Base-by-base conservation (phyloP, 2,888 invertebrate species). In the Papilio protenor region DNA sequence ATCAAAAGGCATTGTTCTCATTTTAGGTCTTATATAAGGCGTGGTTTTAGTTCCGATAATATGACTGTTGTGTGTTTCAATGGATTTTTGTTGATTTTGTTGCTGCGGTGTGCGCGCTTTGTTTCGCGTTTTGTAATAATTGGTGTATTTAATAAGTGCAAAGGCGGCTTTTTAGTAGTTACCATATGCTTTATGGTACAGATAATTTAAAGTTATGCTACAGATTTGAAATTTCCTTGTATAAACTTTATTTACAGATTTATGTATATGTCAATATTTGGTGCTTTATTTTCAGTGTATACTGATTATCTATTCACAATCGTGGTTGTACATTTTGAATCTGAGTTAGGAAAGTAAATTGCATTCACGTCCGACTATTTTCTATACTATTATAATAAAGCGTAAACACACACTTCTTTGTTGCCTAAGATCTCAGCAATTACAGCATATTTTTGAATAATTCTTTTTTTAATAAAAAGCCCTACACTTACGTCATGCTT, bases 71-170 rank as follows among this genome's bases (percentile, higher is more conserved):
- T 80, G 82, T 81, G 78, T 82, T 57, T 77, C 81, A 84, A 82
- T 84, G 84, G 81, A 81, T 81, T 84, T 85, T 83, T 83, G 83
- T 83, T 82, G 80, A 81, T 83, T 82, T 82, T 77, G 74, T 79
- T 64, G 47, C 40, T 66, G 66, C 66, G 70, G 71, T 57, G 73
- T 71, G 73, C 61, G 64, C 74, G 79, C 79, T 81, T 82, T 82
- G 81, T 83, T 81, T 81, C 76, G 72, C 70, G 77, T 59, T 55
- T 59, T 76, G 69, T 79, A 79, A 80, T 80, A 81, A 81, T 83
- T 82, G 80, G 81, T 77, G 80, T 76, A 78, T 78, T 81, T 77
- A 71, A 69, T 80, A 77, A 61, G 72, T 80, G 75, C 77, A 76
- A 78, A 76, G 52, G 52, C 66, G 69, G 72, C 57, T 55, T 79